These are phyloP conservation scores for Heliconius hermathena DNA, from an alignment of 1,140 invertebrate genomes.

Conservation along the genomic window DNA sequence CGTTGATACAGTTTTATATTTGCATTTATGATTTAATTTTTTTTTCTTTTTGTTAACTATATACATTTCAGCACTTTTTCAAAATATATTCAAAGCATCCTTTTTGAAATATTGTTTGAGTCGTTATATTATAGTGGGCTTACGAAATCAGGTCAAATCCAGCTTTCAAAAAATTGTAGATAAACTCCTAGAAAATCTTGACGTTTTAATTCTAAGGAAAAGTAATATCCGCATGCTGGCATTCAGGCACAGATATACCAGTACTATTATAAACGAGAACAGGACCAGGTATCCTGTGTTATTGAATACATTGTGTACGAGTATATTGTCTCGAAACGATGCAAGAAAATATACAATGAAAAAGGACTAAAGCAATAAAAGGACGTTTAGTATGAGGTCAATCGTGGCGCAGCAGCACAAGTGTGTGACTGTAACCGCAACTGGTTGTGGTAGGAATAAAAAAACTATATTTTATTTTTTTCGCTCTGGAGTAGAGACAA, in stretches of 20 bases:
- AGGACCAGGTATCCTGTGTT: not conserved
- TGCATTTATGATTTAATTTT: no score
- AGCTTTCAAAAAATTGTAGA: conserved; percentile 25
- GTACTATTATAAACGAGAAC: not conserved
- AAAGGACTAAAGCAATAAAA: not conserved
- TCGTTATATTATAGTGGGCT: not conserved
- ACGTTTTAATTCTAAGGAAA: conserved; percentile 3
- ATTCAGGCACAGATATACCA: not conserved
- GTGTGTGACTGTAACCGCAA: no score
- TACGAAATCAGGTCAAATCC: conserved; percentile 26
- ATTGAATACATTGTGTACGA: not conserved
- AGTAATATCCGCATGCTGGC: not conserved
- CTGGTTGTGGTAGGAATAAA: no score
- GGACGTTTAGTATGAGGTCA: no score
- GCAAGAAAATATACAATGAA: not conserved
- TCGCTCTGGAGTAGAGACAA: no score
- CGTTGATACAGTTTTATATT: no score
- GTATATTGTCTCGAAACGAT: not conserved
- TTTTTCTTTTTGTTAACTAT: not conserved
- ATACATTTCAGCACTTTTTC: not conserved
- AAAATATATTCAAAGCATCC: not conserved
- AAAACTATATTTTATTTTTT: no score
- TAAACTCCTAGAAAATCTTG: conserved; percentile 19
- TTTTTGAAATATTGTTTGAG: not conserved
- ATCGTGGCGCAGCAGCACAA: no score